Conservation (phyloP, 92 coral and sea anemone genomes). For the Zoanthus gigantus region DNA sequence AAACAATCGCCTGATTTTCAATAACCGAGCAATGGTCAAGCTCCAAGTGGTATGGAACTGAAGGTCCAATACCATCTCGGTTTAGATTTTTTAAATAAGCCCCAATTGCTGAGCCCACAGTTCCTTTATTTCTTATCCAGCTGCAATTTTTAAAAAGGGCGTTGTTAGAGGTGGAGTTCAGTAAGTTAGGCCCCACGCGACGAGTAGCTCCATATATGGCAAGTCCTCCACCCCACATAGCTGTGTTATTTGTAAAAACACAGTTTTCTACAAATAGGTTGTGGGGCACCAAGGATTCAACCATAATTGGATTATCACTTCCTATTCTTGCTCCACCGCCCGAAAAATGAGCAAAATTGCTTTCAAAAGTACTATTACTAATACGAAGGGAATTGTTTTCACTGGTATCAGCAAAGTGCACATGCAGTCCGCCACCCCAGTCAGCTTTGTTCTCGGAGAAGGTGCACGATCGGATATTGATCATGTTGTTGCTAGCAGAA, state of each 20-base stretch:
- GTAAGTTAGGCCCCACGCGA: conserved; percentile 16
- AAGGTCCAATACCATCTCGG: conserved; percentile 38
- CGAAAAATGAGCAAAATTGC: conserved; percentile 67
- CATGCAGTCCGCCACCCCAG: conserved; percentile 91
- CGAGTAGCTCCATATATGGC: conserved; percentile 42
- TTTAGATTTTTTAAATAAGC: conserved; percentile 29
- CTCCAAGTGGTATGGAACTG: conserved; percentile 39
- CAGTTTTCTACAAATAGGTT: conserved; percentile 35
- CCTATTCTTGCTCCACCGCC: conserved; percentile 82
- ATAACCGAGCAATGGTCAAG: conserved; percentile 32
- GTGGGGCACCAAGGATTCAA: conserved; percentile 38
- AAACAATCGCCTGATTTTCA: conserved; percentile 21
- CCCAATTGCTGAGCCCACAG: conserved; percentile 42
- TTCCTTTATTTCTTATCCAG: conserved; percentile 37
- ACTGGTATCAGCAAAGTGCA: conserved; percentile 63
- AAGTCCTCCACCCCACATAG: conserved; percentile 40
- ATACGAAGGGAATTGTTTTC: conserved; percentile 72
- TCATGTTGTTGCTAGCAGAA: conserved; percentile 58
- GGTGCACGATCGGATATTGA: conserved; percentile 67
- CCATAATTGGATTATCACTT: conserved; percentile 29
- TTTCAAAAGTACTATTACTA: conserved; percentile 59
- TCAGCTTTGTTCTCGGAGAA: conserved; percentile 78
- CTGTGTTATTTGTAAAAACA: conserved; percentile 21
- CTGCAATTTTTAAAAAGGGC: conserved; percentile 15
- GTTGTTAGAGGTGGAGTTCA: conserved; percentile 10